Evolutionary conservation across 2,888 invertebrate species (phyloP).

Genomic region (Morpho helenor): DNA sequence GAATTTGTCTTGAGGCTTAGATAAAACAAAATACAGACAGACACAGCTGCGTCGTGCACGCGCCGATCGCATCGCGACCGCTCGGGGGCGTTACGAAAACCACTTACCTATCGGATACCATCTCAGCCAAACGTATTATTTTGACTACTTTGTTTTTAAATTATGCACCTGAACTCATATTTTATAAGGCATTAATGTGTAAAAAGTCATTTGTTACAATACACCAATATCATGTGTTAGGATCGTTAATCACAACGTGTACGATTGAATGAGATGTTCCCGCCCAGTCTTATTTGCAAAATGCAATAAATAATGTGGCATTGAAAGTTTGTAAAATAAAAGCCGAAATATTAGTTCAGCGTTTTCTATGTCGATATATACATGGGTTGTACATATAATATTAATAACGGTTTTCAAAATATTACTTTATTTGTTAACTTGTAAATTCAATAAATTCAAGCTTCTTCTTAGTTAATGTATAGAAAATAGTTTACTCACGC

Average conservation of each 20-base stretch:
- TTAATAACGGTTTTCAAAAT: not conserved
- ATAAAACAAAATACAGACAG: slow-evolving; percentile 37
- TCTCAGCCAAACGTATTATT: slow-evolving; percentile 63
- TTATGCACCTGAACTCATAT: slow-evolving; percentile 46
- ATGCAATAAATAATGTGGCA: not conserved
- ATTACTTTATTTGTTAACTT: too few relatives aligned
- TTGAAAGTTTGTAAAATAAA: too few relatives aligned
- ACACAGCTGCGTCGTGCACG: slow-evolving; percentile 49
- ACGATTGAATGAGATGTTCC: not conserved
- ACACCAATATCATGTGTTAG: slow-evolving; percentile 7
- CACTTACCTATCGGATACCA: slow-evolving; percentile 72
- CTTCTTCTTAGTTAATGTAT: too few relatives aligned
- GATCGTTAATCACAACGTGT: not conserved
- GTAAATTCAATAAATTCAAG: too few relatives aligned
- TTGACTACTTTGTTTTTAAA: slow-evolving; percentile 66
- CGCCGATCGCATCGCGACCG: slow-evolving; percentile 58
- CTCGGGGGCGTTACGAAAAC: slow-evolving; percentile 74
- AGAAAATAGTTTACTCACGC: too few relatives aligned
- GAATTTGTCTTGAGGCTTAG: slow-evolving; percentile 47
- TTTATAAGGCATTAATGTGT: slow-evolving; percentile 26
- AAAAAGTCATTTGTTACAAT: slow-evolving; percentile 8
- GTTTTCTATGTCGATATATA: not conserved
- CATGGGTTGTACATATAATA: not conserved
- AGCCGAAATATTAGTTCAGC: too few relatives aligned
- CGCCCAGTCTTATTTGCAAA: slow-evolving; percentile 1